A percentile compares a stretch with the other conserved stretches of the same genome.
These are phyloP conservation scores for Ceuthmochares aereus DNA, from an alignment of 2,113 vertebrate species.

Conservation along the genomic window DNA sequence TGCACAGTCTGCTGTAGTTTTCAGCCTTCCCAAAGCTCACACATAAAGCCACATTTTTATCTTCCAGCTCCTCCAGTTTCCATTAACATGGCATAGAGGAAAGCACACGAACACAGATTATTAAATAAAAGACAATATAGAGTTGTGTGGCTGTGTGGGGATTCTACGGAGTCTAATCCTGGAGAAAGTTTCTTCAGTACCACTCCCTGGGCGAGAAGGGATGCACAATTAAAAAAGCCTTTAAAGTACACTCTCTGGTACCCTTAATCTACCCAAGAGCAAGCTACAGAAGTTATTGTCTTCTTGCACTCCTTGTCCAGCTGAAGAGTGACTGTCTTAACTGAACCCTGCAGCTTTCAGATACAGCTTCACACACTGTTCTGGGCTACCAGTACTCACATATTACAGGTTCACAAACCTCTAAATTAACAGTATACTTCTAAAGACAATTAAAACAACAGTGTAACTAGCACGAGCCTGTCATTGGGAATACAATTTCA, in stretches of 20 bases:
- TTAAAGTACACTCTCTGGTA: background rate
- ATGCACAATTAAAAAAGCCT: background rate
- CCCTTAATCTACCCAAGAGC: background rate
- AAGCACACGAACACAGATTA: background rate
- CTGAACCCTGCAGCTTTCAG: background rate
- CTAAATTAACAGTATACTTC: background rate
- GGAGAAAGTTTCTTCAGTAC: background rate
- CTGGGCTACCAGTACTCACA: background rate
- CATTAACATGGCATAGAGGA: background rate
- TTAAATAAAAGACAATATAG: background rate
- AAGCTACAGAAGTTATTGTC: background rate
- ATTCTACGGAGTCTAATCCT: background rate
- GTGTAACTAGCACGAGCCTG: background rate
- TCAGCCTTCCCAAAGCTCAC: background rate
- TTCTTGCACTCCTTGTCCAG: background rate
- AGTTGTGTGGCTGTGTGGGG: background rate
- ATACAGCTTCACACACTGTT: background rate
- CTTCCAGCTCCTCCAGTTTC: background rate
- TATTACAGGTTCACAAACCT: background rate
- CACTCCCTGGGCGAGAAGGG: background rate
- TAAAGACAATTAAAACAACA: background rate
- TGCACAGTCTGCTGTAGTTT: background rate
- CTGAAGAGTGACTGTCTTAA: background rate
- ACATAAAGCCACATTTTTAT: background rate
- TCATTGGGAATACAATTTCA: background rate